phyloP scores from a whole-genome alignment of 2,888 invertebrate species.

The Uloborus plumipes region DNA sequence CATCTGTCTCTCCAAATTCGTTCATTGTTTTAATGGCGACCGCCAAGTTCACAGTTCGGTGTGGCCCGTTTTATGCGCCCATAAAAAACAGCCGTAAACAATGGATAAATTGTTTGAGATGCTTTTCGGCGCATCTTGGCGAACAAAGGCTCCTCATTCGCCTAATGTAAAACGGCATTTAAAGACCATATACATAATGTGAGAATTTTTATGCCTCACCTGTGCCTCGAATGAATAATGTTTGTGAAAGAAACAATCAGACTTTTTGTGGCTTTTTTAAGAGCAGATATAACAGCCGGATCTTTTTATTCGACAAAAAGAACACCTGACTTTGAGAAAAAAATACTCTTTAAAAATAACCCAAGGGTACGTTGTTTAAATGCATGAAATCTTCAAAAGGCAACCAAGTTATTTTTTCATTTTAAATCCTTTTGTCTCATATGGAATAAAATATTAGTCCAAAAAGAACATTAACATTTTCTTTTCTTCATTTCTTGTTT shows the following conservation, averaged over 20 bases:
- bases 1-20: too few relatives aligned
- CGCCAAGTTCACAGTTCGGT: conserved; percentile 3
- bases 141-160: conserved; percentile 29
- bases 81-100: conserved; percentile 43
- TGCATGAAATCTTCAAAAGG: too few relatives aligned
- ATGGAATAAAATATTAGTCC: too few relatives aligned
- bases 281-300: too few relatives aligned
- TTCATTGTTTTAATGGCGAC: conserved; percentile 1
- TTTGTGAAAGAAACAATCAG: neutral
- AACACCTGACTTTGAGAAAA: too few relatives aligned
- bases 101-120: conserved; percentile 22
- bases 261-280: neutral
- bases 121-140: conserved; percentile 18
- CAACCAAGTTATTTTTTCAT: too few relatives aligned
- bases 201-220: conserved; percentile 13
- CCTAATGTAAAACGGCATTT: conserved; percentile 37
- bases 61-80: conserved; percentile 36
- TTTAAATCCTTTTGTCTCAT: too few relatives aligned
- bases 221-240: conserved; percentile 1
- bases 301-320: too few relatives aligned
- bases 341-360: too few relatives aligned
- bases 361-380: too few relatives aligned
- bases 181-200: conserved; percentile 40
- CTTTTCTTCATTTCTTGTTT: too few relatives aligned
- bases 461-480: too few relatives aligned